phyloP scores from a whole-genome alignment of 2,113 vertebrate species.

The Puffinus mauretanicus region DNA sequence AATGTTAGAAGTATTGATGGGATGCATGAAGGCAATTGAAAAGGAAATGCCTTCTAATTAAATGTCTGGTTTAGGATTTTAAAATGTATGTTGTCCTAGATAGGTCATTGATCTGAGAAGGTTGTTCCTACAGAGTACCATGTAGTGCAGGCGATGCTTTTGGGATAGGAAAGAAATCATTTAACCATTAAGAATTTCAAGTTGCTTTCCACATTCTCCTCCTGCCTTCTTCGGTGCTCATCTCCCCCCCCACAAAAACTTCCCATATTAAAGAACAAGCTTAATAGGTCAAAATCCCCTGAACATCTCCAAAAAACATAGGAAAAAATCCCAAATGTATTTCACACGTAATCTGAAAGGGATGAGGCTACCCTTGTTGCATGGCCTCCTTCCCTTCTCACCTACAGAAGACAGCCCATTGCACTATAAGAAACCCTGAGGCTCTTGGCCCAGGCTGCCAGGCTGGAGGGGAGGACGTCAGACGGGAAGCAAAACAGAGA shows the following conservation, averaged over 20 bases:
- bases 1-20: neutral
- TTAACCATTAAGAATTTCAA: neutral
- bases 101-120: neutral
- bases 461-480: neutral
- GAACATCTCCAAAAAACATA: neutral
- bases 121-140: neutral
- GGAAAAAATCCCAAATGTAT: neutral
- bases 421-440: neutral
- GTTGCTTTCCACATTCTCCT: neutral
- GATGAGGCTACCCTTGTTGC: neutral
- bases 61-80: neutral
- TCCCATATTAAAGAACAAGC: neutral
- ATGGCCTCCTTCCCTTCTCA: neutral
- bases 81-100: neutral
- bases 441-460: neutral
- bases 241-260: neutral
- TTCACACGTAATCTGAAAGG: neutral
- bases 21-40: neutral
- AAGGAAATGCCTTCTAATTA: constrained; percentile 23
- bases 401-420: neutral
- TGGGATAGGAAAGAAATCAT: neutral
- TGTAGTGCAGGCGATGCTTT: neutral
- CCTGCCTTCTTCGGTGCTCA: neutral
- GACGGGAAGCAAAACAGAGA: neutral
- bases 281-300: neutral